phyloP scores from a whole-genome alignment of 2,888 invertebrate species.

The Lepetodrilus schrolli region DNA sequence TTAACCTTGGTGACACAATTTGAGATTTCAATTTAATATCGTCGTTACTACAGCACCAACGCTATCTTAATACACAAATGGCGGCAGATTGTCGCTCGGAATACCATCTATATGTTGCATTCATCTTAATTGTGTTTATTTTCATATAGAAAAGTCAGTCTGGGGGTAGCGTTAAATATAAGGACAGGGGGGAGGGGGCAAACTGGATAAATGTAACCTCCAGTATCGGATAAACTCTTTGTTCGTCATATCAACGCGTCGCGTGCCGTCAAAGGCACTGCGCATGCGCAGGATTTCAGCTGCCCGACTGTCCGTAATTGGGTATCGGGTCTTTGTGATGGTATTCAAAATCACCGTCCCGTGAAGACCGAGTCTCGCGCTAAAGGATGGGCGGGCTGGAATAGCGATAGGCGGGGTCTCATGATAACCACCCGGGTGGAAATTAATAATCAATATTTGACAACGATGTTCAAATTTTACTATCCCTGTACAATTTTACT shows the following conservation, averaged over 20 bases:
- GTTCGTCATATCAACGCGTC: constrained; percentile 11
- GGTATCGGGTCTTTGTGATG: not conserved
- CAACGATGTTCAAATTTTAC: too few species aligned
- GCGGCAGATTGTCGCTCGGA: too few species aligned
- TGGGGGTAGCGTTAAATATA: not conserved
- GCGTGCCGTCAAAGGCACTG: constrained; percentile 3
- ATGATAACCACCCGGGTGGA: too few species aligned
- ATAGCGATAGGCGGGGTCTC: too few species aligned
- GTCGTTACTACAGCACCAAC: too few species aligned
- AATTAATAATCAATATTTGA: too few species aligned
- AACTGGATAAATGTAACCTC: not conserved
- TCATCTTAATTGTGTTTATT: not conserved
- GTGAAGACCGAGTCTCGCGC: not conserved
- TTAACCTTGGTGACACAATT: too few species aligned
- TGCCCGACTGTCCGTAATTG: constrained; percentile 2
- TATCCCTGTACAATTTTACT: too few species aligned
- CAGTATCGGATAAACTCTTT: not conserved
- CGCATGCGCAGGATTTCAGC: constrained; percentile 16
- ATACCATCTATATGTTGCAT: too few species aligned
- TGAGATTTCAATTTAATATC: too few species aligned
- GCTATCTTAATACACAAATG: too few species aligned
- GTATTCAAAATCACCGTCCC: constrained; percentile 1
- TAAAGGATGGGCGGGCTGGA: not conserved
- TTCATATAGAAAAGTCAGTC: not conserved
- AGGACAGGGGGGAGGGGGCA: not conserved